Evolutionary conservation across 2,888 invertebrate species (phyloP).

Genomic region (Drosophila macrospina): DNA sequence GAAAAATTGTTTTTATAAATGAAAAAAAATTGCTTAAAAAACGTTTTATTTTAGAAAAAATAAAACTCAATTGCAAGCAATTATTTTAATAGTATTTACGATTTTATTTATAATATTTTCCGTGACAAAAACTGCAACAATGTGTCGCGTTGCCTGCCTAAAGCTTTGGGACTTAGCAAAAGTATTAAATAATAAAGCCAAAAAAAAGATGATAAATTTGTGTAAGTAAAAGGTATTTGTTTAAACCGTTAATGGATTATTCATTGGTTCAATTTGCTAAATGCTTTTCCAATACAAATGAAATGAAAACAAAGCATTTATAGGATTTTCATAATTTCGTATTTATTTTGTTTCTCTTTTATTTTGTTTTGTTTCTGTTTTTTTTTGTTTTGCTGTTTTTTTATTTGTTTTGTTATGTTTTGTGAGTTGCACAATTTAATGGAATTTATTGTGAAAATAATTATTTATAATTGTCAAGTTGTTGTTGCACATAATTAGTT

Average conservation of each 20-base stretch:
- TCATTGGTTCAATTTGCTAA: constrained; percentile 46
- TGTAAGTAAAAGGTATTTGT: constrained; percentile 12
- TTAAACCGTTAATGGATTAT: constrained; percentile 38
- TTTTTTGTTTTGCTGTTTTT: constrained; percentile 5
- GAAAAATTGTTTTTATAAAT: neutral
- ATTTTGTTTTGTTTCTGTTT: constrained; percentile 30
- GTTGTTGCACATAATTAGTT: constrained; percentile 64
- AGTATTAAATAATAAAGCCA: neutral
- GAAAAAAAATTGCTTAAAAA: neutral
- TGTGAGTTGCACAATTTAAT: constrained; percentile 66
- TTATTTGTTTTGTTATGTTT: constrained; percentile 38
- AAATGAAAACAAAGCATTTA: constrained; percentile 29
- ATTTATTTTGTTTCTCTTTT: constrained; percentile 40
- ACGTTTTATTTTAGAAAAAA: too few relatives aligned
- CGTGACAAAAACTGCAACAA: neutral
- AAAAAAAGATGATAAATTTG: constrained; percentile 30
- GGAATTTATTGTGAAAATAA: constrained; percentile 45
- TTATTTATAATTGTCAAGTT: constrained; percentile 45
- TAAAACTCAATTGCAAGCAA: too few relatives aligned
- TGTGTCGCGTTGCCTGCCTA: too few relatives aligned
- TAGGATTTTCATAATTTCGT: constrained; percentile 26
- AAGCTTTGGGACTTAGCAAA: constrained; percentile 3
- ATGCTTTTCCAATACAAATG: constrained; percentile 34
- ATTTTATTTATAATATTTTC: too few relatives aligned
- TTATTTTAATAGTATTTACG: too few relatives aligned